Conservation (phyloP, 37 sponge, comb jelly and placozoan genomes). For the Axinella damicornis region DNA sequence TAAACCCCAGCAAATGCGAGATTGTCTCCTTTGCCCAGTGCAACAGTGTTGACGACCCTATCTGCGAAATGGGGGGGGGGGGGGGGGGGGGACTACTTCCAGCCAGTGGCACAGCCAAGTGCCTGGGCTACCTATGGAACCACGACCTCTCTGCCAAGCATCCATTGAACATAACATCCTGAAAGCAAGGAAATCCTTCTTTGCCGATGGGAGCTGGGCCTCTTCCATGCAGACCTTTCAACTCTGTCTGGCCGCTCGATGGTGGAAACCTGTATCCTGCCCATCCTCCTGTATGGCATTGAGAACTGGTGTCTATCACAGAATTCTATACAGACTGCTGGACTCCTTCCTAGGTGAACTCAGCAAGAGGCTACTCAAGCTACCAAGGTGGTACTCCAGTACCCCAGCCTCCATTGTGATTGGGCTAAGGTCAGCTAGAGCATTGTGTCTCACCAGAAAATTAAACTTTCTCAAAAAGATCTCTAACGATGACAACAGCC, state of each 20-base stretch:
- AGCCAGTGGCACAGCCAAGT: conserved; percentile 7
- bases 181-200: conserved; percentile 33
- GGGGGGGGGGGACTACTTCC: neutral
- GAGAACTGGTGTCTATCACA: neutral
- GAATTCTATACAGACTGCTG: neutral
- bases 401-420: conserved; percentile 9
- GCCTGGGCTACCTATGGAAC: conserved; percentile 1
- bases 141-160: conserved; percentile 8
- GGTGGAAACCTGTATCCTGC: neutral
- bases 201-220: conserved; percentile 23
- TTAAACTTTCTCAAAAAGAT: neutral
- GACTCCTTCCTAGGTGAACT: neutral
- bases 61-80: neutral
- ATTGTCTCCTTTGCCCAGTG: neutral
- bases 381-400: conserved; percentile 1
- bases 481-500: neutral
- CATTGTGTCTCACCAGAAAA: conserved; percentile 6
- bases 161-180: conserved; percentile 13
- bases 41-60: neutral
- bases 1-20: conserved; percentile 1
- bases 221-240: conserved; percentile 6
- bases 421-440: conserved; percentile 9
- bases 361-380: neutral
- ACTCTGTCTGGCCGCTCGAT: neutral
- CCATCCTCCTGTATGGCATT: conserved; percentile 10